Base-by-base conservation (phyloP, 2,113 vertebrate genomes). In the Stercorarius parasiticus region DNA sequence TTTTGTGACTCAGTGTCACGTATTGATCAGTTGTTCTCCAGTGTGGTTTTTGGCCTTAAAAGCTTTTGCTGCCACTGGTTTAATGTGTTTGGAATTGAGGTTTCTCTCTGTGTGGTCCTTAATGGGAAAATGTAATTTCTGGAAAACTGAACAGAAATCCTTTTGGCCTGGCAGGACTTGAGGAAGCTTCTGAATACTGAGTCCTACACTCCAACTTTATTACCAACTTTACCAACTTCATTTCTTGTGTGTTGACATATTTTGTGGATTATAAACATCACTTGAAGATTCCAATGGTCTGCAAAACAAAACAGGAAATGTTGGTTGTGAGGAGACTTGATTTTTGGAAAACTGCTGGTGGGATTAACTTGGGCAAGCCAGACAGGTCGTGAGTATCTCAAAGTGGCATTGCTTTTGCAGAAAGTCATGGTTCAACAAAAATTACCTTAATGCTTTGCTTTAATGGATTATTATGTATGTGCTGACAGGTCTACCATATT, bases 21-120 rank as follows among this genome's bases (percentile, higher is more conserved):
- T 56, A 26, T 42, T 11, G 74, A 70, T 74, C 78, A 10, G 6
- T 61, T 85, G 80, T 88, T 69, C 85, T 94, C 61, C 26, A 29
- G 38, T 4, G 52, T 67, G 52, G 29, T 2, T 86, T 93, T 52
- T 18, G 69, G 88, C 80, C 86, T 91, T 84, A 86, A 73, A 85
- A 86, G 50, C 64, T 94, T 71, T 71, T 81, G 55, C 69, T 19
- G 26, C 27, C 11, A 6, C 29, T 79, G 80, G 17, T 92, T 83
- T 81, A 77, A 69, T 50, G 45, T 43, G 73, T 43, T 94, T 80
- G 83, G 70, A 95, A 84, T 86, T 84, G 90, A 93, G 82, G 86
- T 88, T 97, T 97, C 53, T 83, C 42, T 86, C 81, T 43, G 18
- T 83, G 70, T 88, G 88, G 61, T 65, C 66, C 36, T 79, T 82